A percentile compares a stretch with the other conserved stretches of the same genome.
Evolutionary conservation across 2,888 invertebrate genomes (phyloP).

Genomic region (Sinopyrophorus schimmeli): DNA sequence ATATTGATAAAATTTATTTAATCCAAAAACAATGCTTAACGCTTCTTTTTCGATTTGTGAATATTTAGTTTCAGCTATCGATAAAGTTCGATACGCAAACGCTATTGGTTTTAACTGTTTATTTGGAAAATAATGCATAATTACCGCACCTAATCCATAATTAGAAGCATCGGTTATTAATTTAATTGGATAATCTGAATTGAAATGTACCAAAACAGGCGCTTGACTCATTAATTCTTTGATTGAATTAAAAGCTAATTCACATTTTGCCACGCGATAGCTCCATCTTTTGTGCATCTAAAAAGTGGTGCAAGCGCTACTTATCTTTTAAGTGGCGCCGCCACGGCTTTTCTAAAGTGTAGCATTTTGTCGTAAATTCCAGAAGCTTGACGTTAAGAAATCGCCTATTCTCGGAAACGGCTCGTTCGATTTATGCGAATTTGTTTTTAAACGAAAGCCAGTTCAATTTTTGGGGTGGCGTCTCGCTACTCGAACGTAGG

Average conservation of each 20-base stretch:
- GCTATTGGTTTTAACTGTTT: not conserved
- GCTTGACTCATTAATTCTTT: conserved; percentile 11
- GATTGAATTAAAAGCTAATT: conserved; percentile 3
- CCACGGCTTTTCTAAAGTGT: no score
- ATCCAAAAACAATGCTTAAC: conserved; percentile 9
- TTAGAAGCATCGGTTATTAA: conserved; percentile 1
- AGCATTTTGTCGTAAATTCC: no score
- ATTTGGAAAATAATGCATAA: conserved; percentile 2
- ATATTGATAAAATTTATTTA: conserved; percentile 8
- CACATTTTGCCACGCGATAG: no score
- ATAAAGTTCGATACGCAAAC: conserved; percentile 10
- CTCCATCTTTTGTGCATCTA: no score
- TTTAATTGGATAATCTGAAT: not conserved
- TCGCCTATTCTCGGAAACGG: no score
- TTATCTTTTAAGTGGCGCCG: no score
- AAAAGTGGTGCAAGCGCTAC: no score
- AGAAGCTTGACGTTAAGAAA: no score
- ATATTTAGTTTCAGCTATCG: conserved; percentile 7
- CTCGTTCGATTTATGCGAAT: no score
- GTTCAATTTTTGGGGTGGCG: no score
- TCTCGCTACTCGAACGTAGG: no score
- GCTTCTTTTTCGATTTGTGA: conserved; percentile 16
- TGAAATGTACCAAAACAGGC: conserved; percentile 2
- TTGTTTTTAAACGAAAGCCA: no score
- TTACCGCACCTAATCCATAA: conserved; percentile 9